Conservation (phyloP, 2,888 invertebrate species). For the Trypoxylon attenuatum region DNA sequence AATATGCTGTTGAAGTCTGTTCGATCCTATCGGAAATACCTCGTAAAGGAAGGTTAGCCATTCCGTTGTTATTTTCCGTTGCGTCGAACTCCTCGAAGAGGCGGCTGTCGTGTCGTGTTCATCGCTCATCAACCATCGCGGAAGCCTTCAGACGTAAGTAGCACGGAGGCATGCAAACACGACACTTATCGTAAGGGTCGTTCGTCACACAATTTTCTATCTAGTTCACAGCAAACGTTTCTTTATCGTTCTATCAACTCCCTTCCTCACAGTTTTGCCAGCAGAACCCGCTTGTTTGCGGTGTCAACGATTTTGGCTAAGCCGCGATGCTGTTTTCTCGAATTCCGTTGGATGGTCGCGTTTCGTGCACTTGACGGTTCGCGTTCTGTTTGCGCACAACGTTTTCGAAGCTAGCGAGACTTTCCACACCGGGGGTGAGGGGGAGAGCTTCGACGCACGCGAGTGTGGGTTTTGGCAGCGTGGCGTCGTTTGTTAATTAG, state of each 20-base stretch:
- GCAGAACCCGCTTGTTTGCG: neutral
- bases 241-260: slow-evolving; percentile 2
- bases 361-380: neutral
- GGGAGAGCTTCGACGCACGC: too few relatives aligned
- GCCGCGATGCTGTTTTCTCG: neutral
- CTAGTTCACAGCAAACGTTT: neutral
- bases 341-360: neutral
- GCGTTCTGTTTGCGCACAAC: neutral
- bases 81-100: too few relatives aligned
- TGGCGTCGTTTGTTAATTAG: too few relatives aligned
- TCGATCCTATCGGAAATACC: too few relatives aligned
- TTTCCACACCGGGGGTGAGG: neutral
- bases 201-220: neutral
- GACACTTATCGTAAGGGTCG: neutral
- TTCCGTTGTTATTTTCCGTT: too few relatives aligned
- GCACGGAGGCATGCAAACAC: neutral
- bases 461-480: too few relatives aligned
- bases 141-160: neutral
- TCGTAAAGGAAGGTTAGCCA: too few relatives aligned
- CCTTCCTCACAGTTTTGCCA: neutral
- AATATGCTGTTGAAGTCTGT: too few relatives aligned
- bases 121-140: too few relatives aligned
- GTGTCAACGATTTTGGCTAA: neutral
- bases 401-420: neutral
- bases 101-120: too few relatives aligned